Evolutionary conservation across 1,140 invertebrate species (phyloP).

Genomic region (Cotesia vestalis): DNA sequence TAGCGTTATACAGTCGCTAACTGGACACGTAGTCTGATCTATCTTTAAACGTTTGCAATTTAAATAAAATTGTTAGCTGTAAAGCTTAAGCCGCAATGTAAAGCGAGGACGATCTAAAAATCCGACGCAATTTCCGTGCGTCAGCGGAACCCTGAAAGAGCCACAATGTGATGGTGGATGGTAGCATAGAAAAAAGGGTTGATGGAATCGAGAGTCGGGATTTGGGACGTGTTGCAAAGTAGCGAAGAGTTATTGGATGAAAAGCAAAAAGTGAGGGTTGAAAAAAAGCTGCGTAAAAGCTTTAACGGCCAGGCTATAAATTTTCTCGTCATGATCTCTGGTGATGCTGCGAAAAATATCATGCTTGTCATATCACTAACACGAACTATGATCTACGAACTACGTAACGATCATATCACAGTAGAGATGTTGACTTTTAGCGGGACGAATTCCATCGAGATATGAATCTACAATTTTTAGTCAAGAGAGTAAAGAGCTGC

Average conservation of each 20-base stretch:
- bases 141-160: not conserved
- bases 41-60: constrained; percentile 25
- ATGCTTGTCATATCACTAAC: too few relatives aligned
- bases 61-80: constrained; percentile 6
- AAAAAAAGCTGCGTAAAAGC: too few relatives aligned
- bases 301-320: too few relatives aligned
- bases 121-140: constrained; percentile 4
- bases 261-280: too few relatives aligned
- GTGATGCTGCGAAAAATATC: too few relatives aligned
- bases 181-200: too few relatives aligned
- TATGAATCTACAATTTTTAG: constrained; percentile 4
- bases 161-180: too few relatives aligned
- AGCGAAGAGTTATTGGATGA: too few relatives aligned
- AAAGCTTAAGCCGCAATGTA: not conserved
- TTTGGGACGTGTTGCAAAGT: too few relatives aligned
- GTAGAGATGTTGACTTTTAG: not conserved
- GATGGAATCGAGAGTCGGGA: not conserved
- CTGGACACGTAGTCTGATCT: constrained; percentile 10
- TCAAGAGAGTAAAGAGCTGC: not conserved
- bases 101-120: constrained; percentile 1
- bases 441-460: not conserved
- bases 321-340: too few relatives aligned
- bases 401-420: too few relatives aligned
- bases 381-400: too few relatives aligned
- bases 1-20: not conserved